Conservation (phyloP, 2,113 vertebrate genomes). For the Hypanus sabinus region DNA sequence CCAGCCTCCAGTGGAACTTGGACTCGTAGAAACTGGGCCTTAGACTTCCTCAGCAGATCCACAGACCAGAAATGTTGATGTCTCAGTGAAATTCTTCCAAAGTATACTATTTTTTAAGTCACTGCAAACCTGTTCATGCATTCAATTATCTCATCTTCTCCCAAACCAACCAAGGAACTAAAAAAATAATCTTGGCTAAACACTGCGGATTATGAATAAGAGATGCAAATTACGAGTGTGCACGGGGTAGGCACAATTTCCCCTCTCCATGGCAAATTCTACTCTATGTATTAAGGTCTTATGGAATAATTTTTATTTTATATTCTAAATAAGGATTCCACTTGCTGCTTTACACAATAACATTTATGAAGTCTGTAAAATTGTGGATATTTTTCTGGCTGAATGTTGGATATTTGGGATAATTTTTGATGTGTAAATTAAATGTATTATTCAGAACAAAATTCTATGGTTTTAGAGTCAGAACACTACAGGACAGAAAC, state of each 20-base stretch:
- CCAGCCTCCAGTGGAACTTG: no score
- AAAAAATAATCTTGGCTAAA: neutral
- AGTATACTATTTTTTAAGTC: neutral
- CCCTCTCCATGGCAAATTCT: neutral
- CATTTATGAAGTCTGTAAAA: neutral
- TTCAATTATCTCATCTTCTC: neutral
- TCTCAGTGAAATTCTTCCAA: neutral
- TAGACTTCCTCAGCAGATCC: no score
- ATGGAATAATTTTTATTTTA: neutral
- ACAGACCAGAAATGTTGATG: neutral
- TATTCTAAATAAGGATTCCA: neutral
- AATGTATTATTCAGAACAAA: neutral
- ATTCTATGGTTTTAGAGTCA: neutral
- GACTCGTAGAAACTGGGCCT: no score
- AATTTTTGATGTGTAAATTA: neutral
- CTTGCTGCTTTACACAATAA: neutral
- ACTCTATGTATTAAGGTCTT: no score
- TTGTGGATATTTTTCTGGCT: neutral
- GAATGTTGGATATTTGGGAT: neutral
- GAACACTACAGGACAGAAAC: no score
- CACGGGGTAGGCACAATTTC: neutral
- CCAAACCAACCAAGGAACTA: neutral
- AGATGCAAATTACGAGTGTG: neutral
- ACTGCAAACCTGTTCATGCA: neutral
- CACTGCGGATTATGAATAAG: neutral